Percentiles rank a stretch among this genome's conserved stretches.
phyloP scores from a whole-genome alignment of 1,140 invertebrate species.

The Cryptotermes secundus region DNA sequence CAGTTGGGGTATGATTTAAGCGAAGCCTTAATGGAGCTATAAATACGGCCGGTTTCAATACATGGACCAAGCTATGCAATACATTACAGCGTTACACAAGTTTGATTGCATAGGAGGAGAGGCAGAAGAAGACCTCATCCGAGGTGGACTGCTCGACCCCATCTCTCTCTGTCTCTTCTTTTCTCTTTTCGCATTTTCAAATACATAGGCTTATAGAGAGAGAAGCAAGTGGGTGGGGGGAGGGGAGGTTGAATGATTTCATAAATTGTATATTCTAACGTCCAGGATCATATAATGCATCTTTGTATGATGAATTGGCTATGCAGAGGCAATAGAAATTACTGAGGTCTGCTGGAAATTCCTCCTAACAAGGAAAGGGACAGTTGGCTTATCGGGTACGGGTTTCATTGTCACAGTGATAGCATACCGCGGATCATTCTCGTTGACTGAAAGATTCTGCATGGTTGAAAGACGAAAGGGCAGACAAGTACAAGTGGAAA shows the following conservation, averaged over 20 bases:
- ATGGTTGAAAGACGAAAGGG: too few relatives aligned
- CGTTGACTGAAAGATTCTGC: too few relatives aligned
- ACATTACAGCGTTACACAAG: neutral
- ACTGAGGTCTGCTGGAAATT: neutral
- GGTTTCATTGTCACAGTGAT: neutral
- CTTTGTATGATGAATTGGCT: neutral
- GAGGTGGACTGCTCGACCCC: neutral
- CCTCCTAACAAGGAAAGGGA: neutral
- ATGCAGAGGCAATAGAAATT: neutral
- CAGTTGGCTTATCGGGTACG: neutral
- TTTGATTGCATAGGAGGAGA: neutral
- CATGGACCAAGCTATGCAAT: neutral
- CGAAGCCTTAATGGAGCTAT: conserved; percentile 36
- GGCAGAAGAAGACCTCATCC: neutral
- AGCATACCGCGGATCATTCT: too few relatives aligned
- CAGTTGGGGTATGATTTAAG: conserved; percentile 35
- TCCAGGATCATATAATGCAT: neutral
- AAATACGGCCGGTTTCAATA: conserved; percentile 36
- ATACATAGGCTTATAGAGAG: neutral
- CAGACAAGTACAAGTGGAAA: too few relatives aligned
- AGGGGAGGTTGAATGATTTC: neutral
- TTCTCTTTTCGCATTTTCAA: neutral
- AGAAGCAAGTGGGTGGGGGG: neutral
- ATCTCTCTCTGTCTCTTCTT: neutral
- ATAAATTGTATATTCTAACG: neutral